Evolutionary conservation across 1,140 invertebrate species (phyloP), one percentile per base, ranked within the genome.

Genomic region (Rhyacophila brunnea): DNA sequence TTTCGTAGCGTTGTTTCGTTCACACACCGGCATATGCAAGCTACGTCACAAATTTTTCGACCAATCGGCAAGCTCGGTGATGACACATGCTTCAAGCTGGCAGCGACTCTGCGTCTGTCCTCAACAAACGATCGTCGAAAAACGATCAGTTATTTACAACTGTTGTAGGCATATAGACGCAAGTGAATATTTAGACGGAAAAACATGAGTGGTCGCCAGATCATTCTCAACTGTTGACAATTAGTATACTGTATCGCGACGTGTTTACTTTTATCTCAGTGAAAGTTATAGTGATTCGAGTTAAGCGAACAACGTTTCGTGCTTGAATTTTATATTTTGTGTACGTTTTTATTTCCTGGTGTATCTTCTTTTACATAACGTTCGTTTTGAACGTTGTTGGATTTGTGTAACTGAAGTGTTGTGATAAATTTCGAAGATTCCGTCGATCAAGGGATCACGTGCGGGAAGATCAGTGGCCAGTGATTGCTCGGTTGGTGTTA

Each of bases 391-490:
- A 40, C 44, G 53, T 56, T 54, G 35, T 11, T 46, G 15, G 47
- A 43, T 50, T 50, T 50, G 44, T 58, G 48, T 34, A 17, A 15
- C 23, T 45, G 38, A 58, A 58, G 55, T 58, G 55, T 34, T 48
- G 45, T 47, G 43, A 53, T 42, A 52, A 62, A 40, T 28, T 40
- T 40, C 34, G 14, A 65, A 65, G 46, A 65, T 65, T 65, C 64
- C 64, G 64, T 65, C 64, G 23, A 53, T 65, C 20, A 65, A 65
- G 53, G 60, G 60, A 54, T 43, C 63, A 14, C 49, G 58, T 28
- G n/a, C 50, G 35, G 63, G 43, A 32, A 57, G 63, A 40, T 58
- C 59, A 17, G 45, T 19, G 18, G 58, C 53, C 2, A 43, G 55
- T 48, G 62, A 60, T 38, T 51, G 49, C 23, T 20, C 43, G 1